These are phyloP conservation scores for Isichthys henryi DNA, from an alignment of 2,113 vertebrate species.

Conservation along the genomic window DNA sequence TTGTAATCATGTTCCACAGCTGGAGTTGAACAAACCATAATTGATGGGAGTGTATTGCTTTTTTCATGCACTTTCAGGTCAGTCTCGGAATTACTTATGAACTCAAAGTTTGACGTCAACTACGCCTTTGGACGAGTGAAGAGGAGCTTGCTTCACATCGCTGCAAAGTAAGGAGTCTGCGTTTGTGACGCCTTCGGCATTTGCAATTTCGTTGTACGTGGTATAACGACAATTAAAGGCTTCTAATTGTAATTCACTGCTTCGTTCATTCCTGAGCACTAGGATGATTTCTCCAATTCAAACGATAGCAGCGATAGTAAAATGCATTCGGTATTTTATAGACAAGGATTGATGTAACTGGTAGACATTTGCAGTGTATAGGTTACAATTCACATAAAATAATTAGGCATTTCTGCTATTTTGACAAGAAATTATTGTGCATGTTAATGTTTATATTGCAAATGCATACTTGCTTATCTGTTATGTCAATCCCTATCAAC, in stretches of 20 bases:
- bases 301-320: not conserved
- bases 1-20: not conserved
- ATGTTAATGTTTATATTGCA: not conserved
- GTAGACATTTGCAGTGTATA: not conserved
- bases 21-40: not conserved
- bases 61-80: conserved; percentile 63
- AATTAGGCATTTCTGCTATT: not conserved
- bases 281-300: not conserved
- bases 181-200: not conserved
- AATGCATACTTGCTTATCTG: not conserved
- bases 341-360: not conserved
- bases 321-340: not conserved
- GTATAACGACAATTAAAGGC: not conserved
- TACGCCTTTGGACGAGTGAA: conserved; percentile 97
- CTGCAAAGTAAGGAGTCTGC: conserved; percentile 82
- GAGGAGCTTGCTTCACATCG: conserved; percentile 96
- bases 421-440: not conserved
- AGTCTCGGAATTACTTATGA: conserved; percentile 89
- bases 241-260: not conserved
- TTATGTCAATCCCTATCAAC: not conserved
- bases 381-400: not conserved
- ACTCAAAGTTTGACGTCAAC: conserved; percentile 99
- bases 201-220: not conserved
- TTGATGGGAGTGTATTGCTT: not conserved
- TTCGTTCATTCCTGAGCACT: not conserved